Evolutionary conservation across 2,888 invertebrate species (phyloP).

Genomic region (Tyria jacobaeae): DNA sequence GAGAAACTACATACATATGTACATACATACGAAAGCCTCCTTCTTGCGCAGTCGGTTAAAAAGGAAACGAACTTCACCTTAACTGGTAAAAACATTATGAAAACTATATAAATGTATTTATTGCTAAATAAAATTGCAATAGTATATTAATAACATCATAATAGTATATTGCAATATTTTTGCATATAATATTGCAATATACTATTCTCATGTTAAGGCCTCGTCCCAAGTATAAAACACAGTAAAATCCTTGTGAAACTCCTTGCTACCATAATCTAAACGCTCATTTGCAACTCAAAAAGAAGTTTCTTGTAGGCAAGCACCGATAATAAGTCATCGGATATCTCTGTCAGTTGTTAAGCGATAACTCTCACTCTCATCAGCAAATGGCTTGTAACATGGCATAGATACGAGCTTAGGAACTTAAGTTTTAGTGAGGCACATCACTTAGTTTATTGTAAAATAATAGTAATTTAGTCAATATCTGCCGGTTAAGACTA

Average conservation of each 20-base stretch:
- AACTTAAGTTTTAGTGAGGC: constrained; percentile 9
- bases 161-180: too few relatives aligned
- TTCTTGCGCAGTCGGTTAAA: too few relatives aligned
- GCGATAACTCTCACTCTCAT: constrained; percentile 36
- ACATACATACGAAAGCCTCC: too few relatives aligned
- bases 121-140: too few relatives aligned
- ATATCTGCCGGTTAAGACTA: not conserved
- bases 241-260: not conserved
- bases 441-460: constrained; percentile 7
- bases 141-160: not conserved
- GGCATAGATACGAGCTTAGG: constrained; percentile 4
- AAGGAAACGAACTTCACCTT: too few relatives aligned
- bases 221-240: not conserved
- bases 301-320: constrained; percentile 3
- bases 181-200: too few relatives aligned
- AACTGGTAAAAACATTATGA: too few relatives aligned
- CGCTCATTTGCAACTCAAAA: not conserved
- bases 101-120: too few relatives aligned
- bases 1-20: too few relatives aligned
- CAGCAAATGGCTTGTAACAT: constrained; percentile 22
- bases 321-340: constrained; percentile 7
- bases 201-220: not conserved
- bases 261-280: not conserved
- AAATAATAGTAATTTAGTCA: constrained; percentile 8
- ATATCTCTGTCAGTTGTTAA: constrained; percentile 21